Conservation (phyloP, 92 coral and sea anemone species). For the Diadumene lineata region DNA sequence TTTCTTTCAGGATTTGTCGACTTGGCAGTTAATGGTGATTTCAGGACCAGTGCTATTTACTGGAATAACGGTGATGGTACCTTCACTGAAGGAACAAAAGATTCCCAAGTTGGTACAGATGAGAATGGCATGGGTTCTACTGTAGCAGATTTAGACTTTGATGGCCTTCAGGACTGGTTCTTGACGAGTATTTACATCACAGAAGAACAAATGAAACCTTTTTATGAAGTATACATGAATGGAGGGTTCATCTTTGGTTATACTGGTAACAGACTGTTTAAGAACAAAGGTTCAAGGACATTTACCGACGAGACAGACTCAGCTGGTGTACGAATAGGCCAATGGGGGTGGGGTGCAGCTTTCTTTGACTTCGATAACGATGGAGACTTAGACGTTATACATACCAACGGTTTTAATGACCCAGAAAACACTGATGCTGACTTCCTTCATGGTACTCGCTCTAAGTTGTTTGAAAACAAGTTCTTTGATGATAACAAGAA, state of each 20-base stretch:
- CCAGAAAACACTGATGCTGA: constrained; percentile 97
- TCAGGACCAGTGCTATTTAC: constrained; percentile 85
- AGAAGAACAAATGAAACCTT: constrained; percentile 84
- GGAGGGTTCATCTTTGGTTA: constrained; percentile 95
- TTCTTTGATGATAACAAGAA: constrained; percentile 75
- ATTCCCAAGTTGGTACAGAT: constrained; percentile 81
- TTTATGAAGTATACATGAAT: constrained; percentile 83
- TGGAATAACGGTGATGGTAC: constrained; percentile 98
- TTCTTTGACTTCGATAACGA: constrained; percentile 97
- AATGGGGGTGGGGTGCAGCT: constrained; percentile 99
- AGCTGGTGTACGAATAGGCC: constrained; percentile 80
- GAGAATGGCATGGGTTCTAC: constrained; percentile 99
- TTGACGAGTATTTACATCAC: constrained; percentile 93
- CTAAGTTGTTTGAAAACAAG: constrained; percentile 75
- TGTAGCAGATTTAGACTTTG: constrained; percentile 86
- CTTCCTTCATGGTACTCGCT: constrained; percentile 90
- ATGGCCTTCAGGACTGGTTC: constrained; percentile 96
- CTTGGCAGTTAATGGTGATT: constrained; percentile 82
- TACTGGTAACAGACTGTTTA: constrained; percentile 88
- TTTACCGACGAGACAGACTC: constrained; percentile 86
- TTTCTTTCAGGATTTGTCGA: constrained; percentile 66
- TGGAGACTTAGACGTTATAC: constrained; percentile 91
- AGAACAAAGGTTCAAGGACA: constrained; percentile 81
- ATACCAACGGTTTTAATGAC: constrained; percentile 95
- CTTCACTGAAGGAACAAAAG: constrained; percentile 76